phyloP scores from a whole-genome alignment of 2,797 vertebrate species.

The Enteromius mattozi region DNA sequence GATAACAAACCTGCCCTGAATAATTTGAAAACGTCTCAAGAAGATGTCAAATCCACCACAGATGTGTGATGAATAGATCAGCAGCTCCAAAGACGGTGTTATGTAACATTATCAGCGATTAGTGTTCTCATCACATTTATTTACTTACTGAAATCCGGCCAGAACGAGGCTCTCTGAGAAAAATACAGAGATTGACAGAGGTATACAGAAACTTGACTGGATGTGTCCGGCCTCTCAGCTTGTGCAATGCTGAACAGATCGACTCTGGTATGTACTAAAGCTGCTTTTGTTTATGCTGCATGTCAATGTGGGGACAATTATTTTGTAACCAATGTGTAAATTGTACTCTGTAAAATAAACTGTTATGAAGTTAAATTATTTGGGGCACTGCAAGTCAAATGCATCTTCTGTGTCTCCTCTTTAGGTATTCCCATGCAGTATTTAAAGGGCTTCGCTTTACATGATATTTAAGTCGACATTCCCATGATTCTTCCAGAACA shows the following conservation, averaged over 20 bases:
- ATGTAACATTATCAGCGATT: conserved; percentile 57
- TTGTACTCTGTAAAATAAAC: conserved; percentile 49
- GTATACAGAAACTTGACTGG: conserved; percentile 38
- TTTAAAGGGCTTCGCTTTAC: not conserved
- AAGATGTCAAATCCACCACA: conserved; percentile 60
- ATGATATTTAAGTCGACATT: conserved; percentile 18
- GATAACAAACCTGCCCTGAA: conserved; percentile 62
- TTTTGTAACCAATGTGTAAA: conserved; percentile 53
- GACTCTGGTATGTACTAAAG: conserved; percentile 57
- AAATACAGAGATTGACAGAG: conserved; percentile 33
- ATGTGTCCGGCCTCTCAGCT: conserved; percentile 23
- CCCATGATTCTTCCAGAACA: conserved; percentile 20
- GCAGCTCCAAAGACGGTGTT: conserved; percentile 46
- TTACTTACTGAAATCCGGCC: conserved; percentile 47
- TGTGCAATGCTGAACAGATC: conserved; percentile 53
- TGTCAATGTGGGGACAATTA: conserved; percentile 43
- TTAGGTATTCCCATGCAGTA: not conserved
- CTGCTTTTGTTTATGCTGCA: conserved; percentile 61
- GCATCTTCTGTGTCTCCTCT: not conserved
- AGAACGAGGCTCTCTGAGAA: not conserved
- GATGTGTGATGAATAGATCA: conserved; percentile 60
- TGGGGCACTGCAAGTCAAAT: conserved; percentile 25
- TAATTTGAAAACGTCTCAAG: conserved; percentile 50
- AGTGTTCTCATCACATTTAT: conserved; percentile 54
- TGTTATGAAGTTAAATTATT: conserved; percentile 33